Conservation (phyloP, 2,888 invertebrate species). For the Drosophila prolongata region DNA sequence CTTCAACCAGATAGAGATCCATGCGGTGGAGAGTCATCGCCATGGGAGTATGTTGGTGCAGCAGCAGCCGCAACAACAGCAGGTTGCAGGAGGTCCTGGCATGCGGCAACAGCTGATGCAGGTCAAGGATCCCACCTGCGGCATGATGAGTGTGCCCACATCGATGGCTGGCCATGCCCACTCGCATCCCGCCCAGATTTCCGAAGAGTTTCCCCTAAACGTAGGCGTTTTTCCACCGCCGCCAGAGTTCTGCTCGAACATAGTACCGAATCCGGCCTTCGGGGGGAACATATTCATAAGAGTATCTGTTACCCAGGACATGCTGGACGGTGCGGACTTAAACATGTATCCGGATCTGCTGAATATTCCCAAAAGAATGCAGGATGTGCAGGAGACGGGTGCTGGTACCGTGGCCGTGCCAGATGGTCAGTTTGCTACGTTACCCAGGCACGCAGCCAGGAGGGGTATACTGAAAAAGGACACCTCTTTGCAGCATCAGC, state of each 20-base stretch:
- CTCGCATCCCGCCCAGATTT: constrained; percentile 76
- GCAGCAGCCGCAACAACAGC: constrained; percentile 30
- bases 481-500: constrained; percentile 75
- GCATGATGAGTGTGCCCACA: constrained; percentile 80
- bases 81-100: constrained; percentile 37
- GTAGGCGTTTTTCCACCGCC: constrained; percentile 86
- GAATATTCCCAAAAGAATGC: constrained; percentile 88
- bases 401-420: constrained; percentile 69
- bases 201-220: constrained; percentile 85
- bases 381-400: constrained; percentile 68
- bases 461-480: constrained; percentile 84
- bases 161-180: constrained; percentile 74
- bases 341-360: constrained; percentile 93
- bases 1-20: constrained; percentile 87
- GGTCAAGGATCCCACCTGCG: constrained; percentile 80
- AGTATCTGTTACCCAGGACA: constrained; percentile 91
- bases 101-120: constrained; percentile 80
- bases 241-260: constrained; percentile 86
- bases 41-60: constrained; percentile 52
- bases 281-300: constrained; percentile 92
- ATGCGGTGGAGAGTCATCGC: constrained; percentile 86
- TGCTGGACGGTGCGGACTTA: constrained; percentile 86
- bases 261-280: constrained; percentile 83
- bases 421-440: constrained; percentile 84
- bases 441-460: constrained; percentile 84